These are phyloP conservation scores for Nothocercus nigrocapillus DNA, from an alignment of 2,113 vertebrate genomes.

Conservation along the genomic window DNA sequence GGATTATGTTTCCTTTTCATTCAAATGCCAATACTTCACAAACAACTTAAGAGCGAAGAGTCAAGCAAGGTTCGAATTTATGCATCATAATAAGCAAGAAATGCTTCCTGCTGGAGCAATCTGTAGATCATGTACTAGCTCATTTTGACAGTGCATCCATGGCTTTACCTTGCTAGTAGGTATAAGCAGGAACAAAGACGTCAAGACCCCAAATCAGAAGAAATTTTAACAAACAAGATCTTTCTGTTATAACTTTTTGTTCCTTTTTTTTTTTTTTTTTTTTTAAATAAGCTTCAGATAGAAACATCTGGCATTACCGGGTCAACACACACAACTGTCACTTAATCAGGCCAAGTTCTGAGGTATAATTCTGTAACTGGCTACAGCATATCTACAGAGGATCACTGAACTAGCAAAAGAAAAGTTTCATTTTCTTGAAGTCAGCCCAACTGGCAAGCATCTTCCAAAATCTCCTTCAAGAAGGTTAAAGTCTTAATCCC, in stretches of 20 bases:
- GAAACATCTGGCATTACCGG: slow-evolving; percentile 15
- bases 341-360: background rate
- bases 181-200: background rate
- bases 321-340: slow-evolving; percentile 6
- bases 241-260: background rate
- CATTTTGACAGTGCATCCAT: background rate
- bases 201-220: slow-evolving; percentile 20
- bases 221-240: background rate
- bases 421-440: slow-evolving; percentile 38
- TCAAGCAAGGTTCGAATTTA: background rate
- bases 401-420: slow-evolving; percentile 19
- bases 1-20: slow-evolving; percentile 5
- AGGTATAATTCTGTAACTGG: background rate
- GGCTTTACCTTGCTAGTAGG: background rate
- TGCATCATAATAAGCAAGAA: background rate
- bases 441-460: slow-evolving; percentile 6
- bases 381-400: background rate
- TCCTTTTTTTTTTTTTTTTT: too few relatives aligned
- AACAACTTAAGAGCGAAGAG: background rate
- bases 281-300: slow-evolving; percentile 43
- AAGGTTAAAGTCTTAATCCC: slow-evolving; percentile 9
- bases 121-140: background rate
- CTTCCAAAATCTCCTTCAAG: slow-evolving; percentile 24
- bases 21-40: slow-evolving; percentile 8
- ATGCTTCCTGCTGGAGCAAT: background rate